Conservation (phyloP, 2,113 vertebrate genomes). For the Labrus mixtus region DNA sequence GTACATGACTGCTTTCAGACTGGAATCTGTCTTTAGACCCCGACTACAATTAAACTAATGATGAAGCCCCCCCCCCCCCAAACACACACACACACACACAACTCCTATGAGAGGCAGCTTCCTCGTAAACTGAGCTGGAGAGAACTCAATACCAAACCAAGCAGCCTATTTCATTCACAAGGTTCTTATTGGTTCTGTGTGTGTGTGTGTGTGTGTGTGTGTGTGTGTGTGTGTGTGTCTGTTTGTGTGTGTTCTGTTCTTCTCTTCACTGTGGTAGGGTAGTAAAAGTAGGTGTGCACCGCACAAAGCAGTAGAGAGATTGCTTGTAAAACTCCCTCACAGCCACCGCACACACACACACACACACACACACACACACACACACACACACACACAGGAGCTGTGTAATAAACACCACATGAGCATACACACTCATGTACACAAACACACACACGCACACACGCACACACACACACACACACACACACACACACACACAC, state of each 20-base stretch:
- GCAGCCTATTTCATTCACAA: constrained; percentile 69
- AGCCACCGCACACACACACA: constrained; percentile 43
- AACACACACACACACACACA: background rate
- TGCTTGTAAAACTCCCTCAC: constrained; percentile 74
- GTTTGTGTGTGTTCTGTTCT: constrained; percentile 18
- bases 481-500: no score
- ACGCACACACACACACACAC: no score
- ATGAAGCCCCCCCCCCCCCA: background rate
- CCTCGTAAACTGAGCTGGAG: constrained; percentile 78
- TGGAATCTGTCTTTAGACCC: constrained; percentile 6
- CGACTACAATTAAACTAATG: constrained; percentile 64
- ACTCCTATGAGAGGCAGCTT: constrained; percentile 19
- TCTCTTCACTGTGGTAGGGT: constrained; percentile 57
- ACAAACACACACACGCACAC: no score
- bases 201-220: constrained; percentile 16
- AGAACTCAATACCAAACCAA: constrained; percentile 72
- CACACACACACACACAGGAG: constrained; percentile 5
- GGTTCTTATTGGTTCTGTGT: constrained; percentile 55
- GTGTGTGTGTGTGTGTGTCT: constrained; percentile 12
- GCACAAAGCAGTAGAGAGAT: constrained; percentile 78
- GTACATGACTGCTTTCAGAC: background rate
- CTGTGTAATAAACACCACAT: constrained; percentile 8
- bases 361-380: constrained; percentile 14
- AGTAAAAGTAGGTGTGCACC: constrained; percentile 77
- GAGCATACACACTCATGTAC: constrained; percentile 20